phyloP scores from a whole-genome alignment of 2,113 vertebrate genomes.

The Apteryx owenii region DNA sequence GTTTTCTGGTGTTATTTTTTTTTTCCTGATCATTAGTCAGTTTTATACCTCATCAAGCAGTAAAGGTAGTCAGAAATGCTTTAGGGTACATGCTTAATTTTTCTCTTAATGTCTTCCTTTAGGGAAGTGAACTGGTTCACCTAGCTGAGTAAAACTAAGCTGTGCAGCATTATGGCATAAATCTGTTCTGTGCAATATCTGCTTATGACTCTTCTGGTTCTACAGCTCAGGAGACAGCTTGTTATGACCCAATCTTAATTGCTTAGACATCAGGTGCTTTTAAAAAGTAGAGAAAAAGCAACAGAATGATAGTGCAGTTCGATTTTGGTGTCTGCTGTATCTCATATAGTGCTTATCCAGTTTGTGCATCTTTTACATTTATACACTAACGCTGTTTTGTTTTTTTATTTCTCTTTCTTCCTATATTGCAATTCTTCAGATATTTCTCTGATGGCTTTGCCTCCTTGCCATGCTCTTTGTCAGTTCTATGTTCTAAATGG shows the following conservation, averaged over 20 bases:
- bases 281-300: not conserved
- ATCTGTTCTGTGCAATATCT: not conserved
- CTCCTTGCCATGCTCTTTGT: constrained; percentile 94
- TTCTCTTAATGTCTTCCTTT: not conserved
- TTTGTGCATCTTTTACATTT: not conserved
- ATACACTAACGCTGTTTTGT: not conserved
- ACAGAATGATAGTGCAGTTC: not conserved
- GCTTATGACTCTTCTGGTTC: not conserved
- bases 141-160: not conserved
- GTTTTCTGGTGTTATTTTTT: not conserved
- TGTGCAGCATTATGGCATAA: constrained; percentile 22
- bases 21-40: not conserved
- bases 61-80: not conserved
- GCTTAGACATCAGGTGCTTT: not conserved
- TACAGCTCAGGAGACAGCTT: not conserved
- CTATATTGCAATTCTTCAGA: constrained; percentile 75
- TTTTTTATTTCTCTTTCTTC: not conserved
- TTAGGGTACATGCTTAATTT: not conserved
- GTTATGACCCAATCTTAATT: not conserved
- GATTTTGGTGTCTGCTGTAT: not conserved
- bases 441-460: constrained; percentile 91
- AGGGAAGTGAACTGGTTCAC: not conserved
- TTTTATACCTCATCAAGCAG: not conserved
- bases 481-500: constrained; percentile 93
- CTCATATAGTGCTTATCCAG: not conserved